Evolutionary conservation across 2,113 vertebrate species (phyloP), one percentile per base, ranked within the genome.

Genomic region (Hemiscyllium ocellatum): DNA sequence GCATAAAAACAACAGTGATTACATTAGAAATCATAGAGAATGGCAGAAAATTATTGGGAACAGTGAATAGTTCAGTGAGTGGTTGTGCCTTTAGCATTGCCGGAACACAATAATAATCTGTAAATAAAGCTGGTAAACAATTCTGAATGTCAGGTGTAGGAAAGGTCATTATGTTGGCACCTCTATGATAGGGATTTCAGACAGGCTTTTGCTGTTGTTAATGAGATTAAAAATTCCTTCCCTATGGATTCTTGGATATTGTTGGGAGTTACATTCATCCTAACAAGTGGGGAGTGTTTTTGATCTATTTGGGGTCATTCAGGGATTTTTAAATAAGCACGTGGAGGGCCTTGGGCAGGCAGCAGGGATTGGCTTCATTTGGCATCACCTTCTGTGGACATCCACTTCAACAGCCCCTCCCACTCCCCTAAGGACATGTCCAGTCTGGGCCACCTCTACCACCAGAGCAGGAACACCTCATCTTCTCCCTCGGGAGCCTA

Each of bases 1-100:
- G 33, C 20, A 37, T 37, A 93, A 66, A 93, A 93, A 93, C 66
- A 93, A 93, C 56, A 66, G 89, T 66, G 89, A 93, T 93, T 93
- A 93, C 61, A 93, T 93, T 93, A 5, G 20, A 93, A 93, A 93
- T 93, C 89, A 66, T 37, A 6, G 89, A 93, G 89, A 37, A 66
- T 93, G 89, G 37, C 89, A 66, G 89, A 93, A 93, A 93, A 93
- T 93, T 93, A 93, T 93, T 93, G 33, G 56, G 56, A 93, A 20
- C 33, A 66, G 33, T 20, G 89, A 65, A 93, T 93, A 61, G 66
- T 93, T 66, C 66, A 33, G 22, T 1, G 89, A 93, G 66, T 7
- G 1, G 4, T n/a, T 66, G n/a, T 93, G 61, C 65, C 33, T 66
- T 93, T 37, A 93, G 89, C 56, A 8, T 61, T 66, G 56, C 89